phyloP scores from a whole-genome alignment of 2,113 vertebrate species.

The Silurus glanis region DNA sequence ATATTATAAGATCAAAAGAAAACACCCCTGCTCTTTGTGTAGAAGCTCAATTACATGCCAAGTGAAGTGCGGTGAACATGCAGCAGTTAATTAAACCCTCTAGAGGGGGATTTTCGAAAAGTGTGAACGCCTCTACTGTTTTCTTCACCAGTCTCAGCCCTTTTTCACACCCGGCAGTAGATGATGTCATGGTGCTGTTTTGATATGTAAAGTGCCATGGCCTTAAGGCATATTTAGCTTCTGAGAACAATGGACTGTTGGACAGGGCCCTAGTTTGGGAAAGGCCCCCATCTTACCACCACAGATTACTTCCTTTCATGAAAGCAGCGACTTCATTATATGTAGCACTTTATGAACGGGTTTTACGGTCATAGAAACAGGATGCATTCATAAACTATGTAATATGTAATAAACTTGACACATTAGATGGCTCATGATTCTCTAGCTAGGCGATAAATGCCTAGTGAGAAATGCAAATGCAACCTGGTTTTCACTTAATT shows the following conservation, averaged over 20 bases:
- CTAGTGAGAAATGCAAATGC: not conserved
- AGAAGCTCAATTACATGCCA: slow-evolving; percentile 34
- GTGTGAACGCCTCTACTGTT: slow-evolving; percentile 37
- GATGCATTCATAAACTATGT: not conserved
- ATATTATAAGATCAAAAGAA: slow-evolving; percentile 42
- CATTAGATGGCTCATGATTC: not conserved
- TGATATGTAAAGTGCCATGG: not conserved
- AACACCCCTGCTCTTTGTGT: slow-evolving; percentile 4
- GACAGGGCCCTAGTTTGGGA: slow-evolving; percentile 22
- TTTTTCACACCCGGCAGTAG: slow-evolving; percentile 16
- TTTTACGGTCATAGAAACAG: not conserved
- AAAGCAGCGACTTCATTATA: not conserved
- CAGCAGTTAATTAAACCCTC: slow-evolving; percentile 37
- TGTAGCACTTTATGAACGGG: not conserved
- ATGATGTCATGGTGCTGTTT: slow-evolving; percentile 42
- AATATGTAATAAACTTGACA: not conserved
- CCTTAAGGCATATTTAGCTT: slow-evolving; percentile 22
- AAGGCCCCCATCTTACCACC: slow-evolving; percentile 14
- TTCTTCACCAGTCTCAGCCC: not conserved
- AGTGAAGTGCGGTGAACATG: slow-evolving; percentile 33
- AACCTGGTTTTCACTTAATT: not conserved
- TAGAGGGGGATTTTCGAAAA: slow-evolving; percentile 14
- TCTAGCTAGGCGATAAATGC: not conserved
- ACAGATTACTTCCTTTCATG: slow-evolving; percentile 10
- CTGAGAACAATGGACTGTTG: slow-evolving; percentile 34